Percentiles rank a stretch among this genome's conserved stretches.
Evolutionary conservation across 2,888 invertebrate species (phyloP).

Genomic region (Sminthurinus aureus): DNA sequence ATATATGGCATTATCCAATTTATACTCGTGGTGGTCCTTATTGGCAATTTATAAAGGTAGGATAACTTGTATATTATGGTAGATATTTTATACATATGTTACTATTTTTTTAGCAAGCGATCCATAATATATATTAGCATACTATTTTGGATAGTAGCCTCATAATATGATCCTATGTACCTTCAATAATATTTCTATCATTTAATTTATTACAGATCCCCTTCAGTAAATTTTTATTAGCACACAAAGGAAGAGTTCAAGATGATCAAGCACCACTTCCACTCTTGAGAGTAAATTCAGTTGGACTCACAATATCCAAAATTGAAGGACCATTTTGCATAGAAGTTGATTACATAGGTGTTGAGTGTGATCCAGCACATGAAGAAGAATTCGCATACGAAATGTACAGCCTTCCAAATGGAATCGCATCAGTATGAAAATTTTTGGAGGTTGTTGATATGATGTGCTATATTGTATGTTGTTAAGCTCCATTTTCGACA

Average conservation of each 20-base stretch:
- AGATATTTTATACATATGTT: background rate
- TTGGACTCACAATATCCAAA: constrained; percentile 82
- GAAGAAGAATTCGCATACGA: constrained; percentile 92
- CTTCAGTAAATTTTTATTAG: constrained; percentile 88
- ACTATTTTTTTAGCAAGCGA: too few species aligned
- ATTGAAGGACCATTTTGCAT: constrained; percentile 84
- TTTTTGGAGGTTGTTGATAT: too few species aligned
- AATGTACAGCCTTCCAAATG: constrained; percentile 78
- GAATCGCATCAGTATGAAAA: constrained; percentile 66
- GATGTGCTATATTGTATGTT: too few species aligned
- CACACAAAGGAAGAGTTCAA: constrained; percentile 84
- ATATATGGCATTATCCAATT: constrained; percentile 83
- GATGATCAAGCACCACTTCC: constrained; percentile 76
- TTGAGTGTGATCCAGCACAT: constrained; percentile 80
- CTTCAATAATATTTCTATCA: background rate
- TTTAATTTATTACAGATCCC: constrained; percentile 75
- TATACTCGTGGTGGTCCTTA: constrained; percentile 98
- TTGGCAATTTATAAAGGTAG: constrained; percentile 90
- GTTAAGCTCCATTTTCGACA: too few species aligned
- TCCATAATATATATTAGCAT: too few species aligned
- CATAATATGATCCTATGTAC: too few species aligned
- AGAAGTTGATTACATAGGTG: constrained; percentile 92
- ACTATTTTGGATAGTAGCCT: too few species aligned
- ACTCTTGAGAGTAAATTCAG: constrained; percentile 71
- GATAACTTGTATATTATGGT: too few species aligned